A percentile compares a stretch with the other conserved stretches of the same genome.
phyloP scores from a whole-genome alignment of 2,113 vertebrate species.

The Gnathonemus longibarbis region DNA sequence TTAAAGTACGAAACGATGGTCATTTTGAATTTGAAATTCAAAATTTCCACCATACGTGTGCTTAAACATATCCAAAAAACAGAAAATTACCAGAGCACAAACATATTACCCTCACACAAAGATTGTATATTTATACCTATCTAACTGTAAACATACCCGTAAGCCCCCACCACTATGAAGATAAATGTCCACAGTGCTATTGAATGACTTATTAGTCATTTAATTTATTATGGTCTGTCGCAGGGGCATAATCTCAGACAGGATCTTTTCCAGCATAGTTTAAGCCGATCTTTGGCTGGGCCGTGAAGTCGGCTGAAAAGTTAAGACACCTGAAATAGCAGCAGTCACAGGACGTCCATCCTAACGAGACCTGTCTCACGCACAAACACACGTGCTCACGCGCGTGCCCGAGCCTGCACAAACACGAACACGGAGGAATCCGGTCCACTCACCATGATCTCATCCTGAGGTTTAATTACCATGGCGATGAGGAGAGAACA shows the following conservation, averaged over 20 bases:
- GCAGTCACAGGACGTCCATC: background rate
- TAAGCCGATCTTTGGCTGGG: background rate
- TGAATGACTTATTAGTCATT: background rate
- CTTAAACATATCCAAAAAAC: background rate
- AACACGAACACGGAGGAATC: slow-evolving; percentile 12
- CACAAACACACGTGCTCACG: background rate
- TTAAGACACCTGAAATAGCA: background rate
- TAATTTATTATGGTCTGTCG: background rate
- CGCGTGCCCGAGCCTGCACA: background rate
- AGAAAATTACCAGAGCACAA: background rate
- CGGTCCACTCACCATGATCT: slow-evolving; percentile 81
- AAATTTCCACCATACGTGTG: background rate
- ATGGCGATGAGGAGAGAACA: slow-evolving; percentile 73
- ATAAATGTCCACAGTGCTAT: background rate
- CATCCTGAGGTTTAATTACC: slow-evolving; percentile 77
- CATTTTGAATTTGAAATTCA: background rate
- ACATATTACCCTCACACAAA: background rate
- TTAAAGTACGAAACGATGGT: background rate
- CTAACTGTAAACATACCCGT: background rate
- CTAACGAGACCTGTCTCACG: background rate
- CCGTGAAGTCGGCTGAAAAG: background rate
- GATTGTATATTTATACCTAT: background rate
- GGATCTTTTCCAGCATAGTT: background rate
- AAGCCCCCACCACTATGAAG: background rate
- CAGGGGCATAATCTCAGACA: background rate